Conservation (phyloP, 1,140 invertebrate species). For the Pseudomyrmex dendroicus region DNA sequence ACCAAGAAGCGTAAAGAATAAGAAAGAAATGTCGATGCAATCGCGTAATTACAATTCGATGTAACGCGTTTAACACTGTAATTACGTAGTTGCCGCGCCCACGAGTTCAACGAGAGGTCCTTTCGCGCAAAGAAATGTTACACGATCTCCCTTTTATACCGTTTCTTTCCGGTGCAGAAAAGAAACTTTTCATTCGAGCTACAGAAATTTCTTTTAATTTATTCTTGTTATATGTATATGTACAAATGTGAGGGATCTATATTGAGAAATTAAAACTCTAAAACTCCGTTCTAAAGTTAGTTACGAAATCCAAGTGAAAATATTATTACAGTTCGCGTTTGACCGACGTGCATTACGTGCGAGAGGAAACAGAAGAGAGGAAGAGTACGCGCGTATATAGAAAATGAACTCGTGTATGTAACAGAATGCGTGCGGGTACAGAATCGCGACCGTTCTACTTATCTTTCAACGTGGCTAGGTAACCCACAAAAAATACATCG, state of each 20-base stretch:
- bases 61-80: conserved; percentile 63
- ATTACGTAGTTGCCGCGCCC: conserved; percentile 63
- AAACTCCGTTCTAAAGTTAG: background rate
- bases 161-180: conserved; percentile 3
- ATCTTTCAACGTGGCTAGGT: conserved; percentile 72
- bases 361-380: conserved; percentile 17
- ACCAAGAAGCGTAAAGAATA: conserved; percentile 58
- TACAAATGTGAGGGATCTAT: no score
- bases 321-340: background rate
- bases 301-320: background rate
- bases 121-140: conserved; percentile 63
- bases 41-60: conserved; percentile 68
- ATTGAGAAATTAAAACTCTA: background rate
- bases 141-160: conserved; percentile 49
- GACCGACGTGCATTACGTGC: conserved; percentile 2
- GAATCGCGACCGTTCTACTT: conserved; percentile 71
- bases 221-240: no score
- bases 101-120: conserved; percentile 40
- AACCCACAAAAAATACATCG: conserved; percentile 70
- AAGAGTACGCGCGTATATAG: conserved; percentile 8
- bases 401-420: conserved; percentile 21
- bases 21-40: conserved; percentile 65
- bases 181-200: background rate
- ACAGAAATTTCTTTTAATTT: no score
- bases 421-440: conserved; percentile 15